phyloP scores from a whole-genome alignment of 2,797 vertebrate genomes.

The Triplophysa bombifrons region DNA sequence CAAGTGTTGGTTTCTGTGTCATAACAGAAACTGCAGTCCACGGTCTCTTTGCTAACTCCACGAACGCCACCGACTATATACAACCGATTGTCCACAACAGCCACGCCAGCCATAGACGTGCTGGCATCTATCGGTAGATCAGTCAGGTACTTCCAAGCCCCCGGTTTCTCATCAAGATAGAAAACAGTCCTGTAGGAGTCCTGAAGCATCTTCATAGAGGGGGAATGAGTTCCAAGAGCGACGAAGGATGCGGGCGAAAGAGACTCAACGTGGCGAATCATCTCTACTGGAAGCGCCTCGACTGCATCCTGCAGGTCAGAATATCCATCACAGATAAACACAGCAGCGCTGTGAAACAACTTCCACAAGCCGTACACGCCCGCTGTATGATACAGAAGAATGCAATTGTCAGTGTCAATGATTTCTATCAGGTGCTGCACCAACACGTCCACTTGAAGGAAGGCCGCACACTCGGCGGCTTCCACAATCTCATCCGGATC shows the following conservation, averaged over 20 bases:
- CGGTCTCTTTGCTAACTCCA: slow-evolving; percentile 85
- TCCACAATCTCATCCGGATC: slow-evolving; percentile 85
- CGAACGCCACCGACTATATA: slow-evolving; percentile 91
- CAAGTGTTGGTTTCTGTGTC: slow-evolving; percentile 80
- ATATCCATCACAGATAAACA: slow-evolving; percentile 86
- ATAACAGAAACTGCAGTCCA: slow-evolving; percentile 89
- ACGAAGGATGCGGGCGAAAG: slow-evolving; percentile 83
- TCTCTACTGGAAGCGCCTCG: slow-evolving; percentile 75
- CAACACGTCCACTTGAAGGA: slow-evolving; percentile 85
- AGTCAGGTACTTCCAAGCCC: slow-evolving; percentile 87
- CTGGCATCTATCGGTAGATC: slow-evolving; percentile 86
- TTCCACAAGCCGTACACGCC: slow-evolving; percentile 82
- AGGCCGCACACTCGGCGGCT: slow-evolving; percentile 89
- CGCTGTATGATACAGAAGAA: slow-evolving; percentile 85
- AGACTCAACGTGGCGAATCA: slow-evolving; percentile 79
- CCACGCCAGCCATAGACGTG: slow-evolving; percentile 91
- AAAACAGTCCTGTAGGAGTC: slow-evolving; percentile 88
- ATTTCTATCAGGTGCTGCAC: slow-evolving; percentile 81
- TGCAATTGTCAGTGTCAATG: slow-evolving; percentile 88
- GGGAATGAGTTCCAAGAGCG: slow-evolving; percentile 88
- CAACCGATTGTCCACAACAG: slow-evolving; percentile 86
- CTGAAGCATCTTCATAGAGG: slow-evolving; percentile 83
- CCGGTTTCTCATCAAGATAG: slow-evolving; percentile 86
- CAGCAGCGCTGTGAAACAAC: slow-evolving; percentile 80
- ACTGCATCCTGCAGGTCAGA: slow-evolving; percentile 75